A percentile compares a stretch with the other conserved stretches of the same genome.
These are phyloP conservation scores for Erithacus rubecula DNA, from an alignment of 2,797 vertebrate genomes.

Conservation along the genomic window DNA sequence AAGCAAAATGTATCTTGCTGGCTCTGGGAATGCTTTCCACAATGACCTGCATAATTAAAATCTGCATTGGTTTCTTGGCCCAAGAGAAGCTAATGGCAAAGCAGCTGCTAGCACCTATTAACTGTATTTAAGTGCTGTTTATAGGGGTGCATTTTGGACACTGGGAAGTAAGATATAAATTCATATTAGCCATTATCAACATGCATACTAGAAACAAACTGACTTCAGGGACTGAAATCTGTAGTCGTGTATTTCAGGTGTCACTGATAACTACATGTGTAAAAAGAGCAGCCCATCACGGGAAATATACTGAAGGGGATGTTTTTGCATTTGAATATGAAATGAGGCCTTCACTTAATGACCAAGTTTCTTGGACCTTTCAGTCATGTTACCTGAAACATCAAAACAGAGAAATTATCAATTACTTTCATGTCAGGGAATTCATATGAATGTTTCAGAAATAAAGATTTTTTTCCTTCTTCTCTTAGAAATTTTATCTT, in stretches of 20 bases:
- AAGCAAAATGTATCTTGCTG: fast-evolving
- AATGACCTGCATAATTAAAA: conserved; percentile 18
- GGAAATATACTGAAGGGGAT: background rate
- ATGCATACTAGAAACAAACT: background rate
- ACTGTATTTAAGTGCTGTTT: background rate
- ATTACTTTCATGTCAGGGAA: background rate
- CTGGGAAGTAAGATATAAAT: background rate
- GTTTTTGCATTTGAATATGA: background rate
- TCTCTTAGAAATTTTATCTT: background rate
- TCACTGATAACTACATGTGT: background rate
- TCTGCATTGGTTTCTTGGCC: background rate
- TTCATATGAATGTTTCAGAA: background rate
- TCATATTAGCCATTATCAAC: background rate
- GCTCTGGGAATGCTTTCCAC: background rate
- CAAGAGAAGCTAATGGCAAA: conserved; percentile 4
- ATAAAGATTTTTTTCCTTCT: background rate
- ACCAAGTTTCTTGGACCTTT: background rate
- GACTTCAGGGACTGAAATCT: background rate
- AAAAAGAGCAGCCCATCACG: background rate
- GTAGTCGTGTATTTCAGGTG: background rate
- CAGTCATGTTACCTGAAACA: background rate
- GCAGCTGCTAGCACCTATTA: background rate
- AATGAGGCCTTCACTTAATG: background rate
- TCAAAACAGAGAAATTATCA: background rate
- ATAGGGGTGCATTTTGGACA: background rate